Conservation (phyloP, 2,888 invertebrate species). For the Zhuqinia jingwanae region DNA sequence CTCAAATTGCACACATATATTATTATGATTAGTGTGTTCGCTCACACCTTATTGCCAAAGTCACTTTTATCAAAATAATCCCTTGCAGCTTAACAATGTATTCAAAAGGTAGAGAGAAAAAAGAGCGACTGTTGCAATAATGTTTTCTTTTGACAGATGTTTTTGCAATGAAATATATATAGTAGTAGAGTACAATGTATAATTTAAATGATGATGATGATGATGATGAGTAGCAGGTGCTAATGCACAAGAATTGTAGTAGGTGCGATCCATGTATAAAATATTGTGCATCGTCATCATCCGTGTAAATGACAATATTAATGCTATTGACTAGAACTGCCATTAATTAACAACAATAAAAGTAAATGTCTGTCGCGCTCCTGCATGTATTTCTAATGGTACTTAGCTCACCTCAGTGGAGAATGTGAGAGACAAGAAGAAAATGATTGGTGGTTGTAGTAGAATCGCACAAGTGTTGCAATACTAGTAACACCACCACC, state of each 20-base stretch:
- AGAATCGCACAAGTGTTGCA: slow-evolving; percentile 2
- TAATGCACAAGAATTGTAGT: background rate
- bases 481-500: background rate
- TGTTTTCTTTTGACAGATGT: slow-evolving; percentile 12
- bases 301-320: slow-evolving; percentile 39
- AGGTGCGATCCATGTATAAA: slow-evolving; percentile 4
- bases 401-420: too few relatives aligned
- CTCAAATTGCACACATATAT: slow-evolving; percentile 42
- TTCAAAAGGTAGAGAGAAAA: slow-evolving; percentile 15
- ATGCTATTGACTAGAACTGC: slow-evolving; percentile 26
- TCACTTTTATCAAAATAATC: slow-evolving; percentile 49
- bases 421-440: too few relatives aligned
- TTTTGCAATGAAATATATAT: background rate
- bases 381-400: background rate
- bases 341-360: background rate
- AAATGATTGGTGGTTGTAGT: background rate
- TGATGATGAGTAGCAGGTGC: slow-evolving; percentile 20
- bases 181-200: too few relatives aligned
- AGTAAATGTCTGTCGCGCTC: background rate
- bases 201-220: too few relatives aligned
- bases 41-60: slow-evolving; percentile 69
- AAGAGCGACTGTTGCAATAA: slow-evolving; percentile 10
- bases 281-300: slow-evolving; percentile 8
- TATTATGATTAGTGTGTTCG: slow-evolving; percentile 47
- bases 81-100: slow-evolving; percentile 21